Conservation (phyloP, 1,140 invertebrate genomes). For the Zaprionus africanus region DNA sequence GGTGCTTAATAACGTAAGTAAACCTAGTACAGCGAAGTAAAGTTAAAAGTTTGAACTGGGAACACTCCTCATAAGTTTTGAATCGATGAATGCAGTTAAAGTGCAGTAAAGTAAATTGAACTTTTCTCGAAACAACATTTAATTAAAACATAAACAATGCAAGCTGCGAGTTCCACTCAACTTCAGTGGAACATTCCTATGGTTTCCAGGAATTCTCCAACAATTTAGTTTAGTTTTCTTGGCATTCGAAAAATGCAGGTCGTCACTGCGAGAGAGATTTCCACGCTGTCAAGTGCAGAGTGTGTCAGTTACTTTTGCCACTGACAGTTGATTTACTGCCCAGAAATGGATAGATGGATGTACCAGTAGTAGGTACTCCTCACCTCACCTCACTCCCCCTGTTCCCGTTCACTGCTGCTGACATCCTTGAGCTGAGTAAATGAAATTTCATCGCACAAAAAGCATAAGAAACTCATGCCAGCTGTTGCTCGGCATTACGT, state of each 20-base stretch:
- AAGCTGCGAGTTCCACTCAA: background rate
- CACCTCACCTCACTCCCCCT: background rate
- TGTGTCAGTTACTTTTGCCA: conserved; percentile 47
- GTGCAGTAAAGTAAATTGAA: background rate
- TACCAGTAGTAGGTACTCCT: background rate
- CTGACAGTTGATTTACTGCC: conserved; percentile 63
- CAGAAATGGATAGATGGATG: conserved; percentile 8
- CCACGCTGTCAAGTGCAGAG: conserved; percentile 40
- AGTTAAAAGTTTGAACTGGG: background rate
- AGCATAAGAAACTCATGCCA: conserved; percentile 41
- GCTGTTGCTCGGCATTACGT: conserved; percentile 36
- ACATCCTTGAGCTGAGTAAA: conserved; percentile 41
- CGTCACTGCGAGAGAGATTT: conserved; percentile 38
- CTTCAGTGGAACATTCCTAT: background rate
- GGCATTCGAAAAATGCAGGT: conserved; percentile 35
- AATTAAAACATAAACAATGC: background rate
- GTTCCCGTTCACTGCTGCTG: background rate
- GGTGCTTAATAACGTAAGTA: background rate
- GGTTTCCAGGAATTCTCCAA: background rate
- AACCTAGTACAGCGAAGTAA: background rate
- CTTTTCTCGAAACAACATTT: background rate
- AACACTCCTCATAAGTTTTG: background rate
- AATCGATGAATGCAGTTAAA: background rate
- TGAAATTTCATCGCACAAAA: conserved; percentile 57
- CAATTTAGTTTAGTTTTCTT: conserved; percentile 36